Base-by-base conservation (phyloP, 2,113 vertebrate species). In the Rhea pennata region DNA sequence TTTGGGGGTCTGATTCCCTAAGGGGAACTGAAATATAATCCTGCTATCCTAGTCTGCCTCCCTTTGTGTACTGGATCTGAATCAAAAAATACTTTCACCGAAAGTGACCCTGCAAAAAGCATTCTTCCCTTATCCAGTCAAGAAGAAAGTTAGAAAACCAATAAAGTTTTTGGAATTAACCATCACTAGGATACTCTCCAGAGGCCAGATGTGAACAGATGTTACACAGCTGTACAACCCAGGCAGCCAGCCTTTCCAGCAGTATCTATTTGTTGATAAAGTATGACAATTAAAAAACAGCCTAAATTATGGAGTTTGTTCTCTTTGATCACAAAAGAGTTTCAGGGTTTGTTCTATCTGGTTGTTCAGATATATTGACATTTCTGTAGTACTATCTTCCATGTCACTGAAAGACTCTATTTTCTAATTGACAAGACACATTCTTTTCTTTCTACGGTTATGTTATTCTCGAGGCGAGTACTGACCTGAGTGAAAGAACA, bases 221-320 rank as follows among this genome's bases (percentile, higher is more conserved):
- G 96, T 93, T 58, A 27, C 36, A 92, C 96, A 95, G 96, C 96
- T 96, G 96, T 87, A 94, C 21, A 70, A 24, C 40, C 70, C 83
- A 81, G 65, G 72, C 75, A 84, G 74, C 39, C 87, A 84, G 73
- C 62, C 66, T 71, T 93, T 88, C 91, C 84, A 95, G 92, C 64
- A 72, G 2, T 75, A 87, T 93, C 85, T 84, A 33, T 58, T 84
- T 89, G 87, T 83, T 94, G 83, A 86, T 85, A 83, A 77, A 92
- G 36, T 64, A 73, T 44, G 24, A 15, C 53, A 89, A 65, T 87
- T 82, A 91, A 75, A 93, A 89, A 24, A 4, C 50, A 79, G 40
- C 29, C 78, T 31, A 79, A 92, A 64, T 62, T 36, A 84, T 79
- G 91, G 74, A 84, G 80, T 64, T 72, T 27, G 64, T 11, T 92